Percentiles rank a stretch among this genome's conserved stretches.
phyloP scores from a whole-genome alignment of 1,140 invertebrate species.

The Apis dorsata region DNA sequence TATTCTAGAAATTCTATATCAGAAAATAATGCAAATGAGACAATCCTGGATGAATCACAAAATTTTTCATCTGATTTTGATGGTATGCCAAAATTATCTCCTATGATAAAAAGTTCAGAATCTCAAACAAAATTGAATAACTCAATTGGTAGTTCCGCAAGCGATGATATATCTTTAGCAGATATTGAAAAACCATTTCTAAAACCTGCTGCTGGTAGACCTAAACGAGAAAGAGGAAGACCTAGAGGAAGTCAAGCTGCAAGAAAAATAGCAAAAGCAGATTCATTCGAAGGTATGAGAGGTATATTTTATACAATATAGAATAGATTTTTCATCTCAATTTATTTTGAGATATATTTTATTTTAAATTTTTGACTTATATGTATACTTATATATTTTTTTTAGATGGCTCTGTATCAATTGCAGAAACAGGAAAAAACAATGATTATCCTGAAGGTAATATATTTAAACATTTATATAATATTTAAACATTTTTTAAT shows the following conservation, averaged over 20 bases:
- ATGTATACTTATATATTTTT: slow-evolving; percentile 1
- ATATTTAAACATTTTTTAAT: neutral
- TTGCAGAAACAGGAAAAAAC: slow-evolving; percentile 61
- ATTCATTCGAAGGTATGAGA: slow-evolving; percentile 71
- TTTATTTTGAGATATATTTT: no score
- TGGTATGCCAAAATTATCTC: slow-evolving; percentile 78
- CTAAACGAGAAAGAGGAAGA: slow-evolving; percentile 70
- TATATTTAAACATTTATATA: neutral
- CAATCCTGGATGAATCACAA: slow-evolving; percentile 61
- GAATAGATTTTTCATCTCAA: neutral
- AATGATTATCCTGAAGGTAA: slow-evolving; percentile 75
- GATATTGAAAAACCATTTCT: slow-evolving; percentile 76
- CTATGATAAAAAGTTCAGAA: slow-evolving; percentile 74
- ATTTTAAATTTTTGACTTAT: neutral
- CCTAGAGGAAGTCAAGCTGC: slow-evolving; percentile 65
- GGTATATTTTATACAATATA: neutral
- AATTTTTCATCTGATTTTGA: slow-evolving; percentile 72
- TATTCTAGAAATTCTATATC: slow-evolving; percentile 46
- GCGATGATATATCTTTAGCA: slow-evolving; percentile 64
- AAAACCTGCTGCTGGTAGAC: slow-evolving; percentile 70
- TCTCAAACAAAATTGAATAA: slow-evolving; percentile 66
- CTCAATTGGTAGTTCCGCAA: slow-evolving; percentile 63
- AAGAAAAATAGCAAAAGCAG: slow-evolving; percentile 71
- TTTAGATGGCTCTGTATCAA: slow-evolving; percentile 56
- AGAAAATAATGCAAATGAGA: slow-evolving; percentile 58